Evolutionary conservation across 2,888 invertebrate species (phyloP).

Genomic region (Shargacucullia verbasci): DNA sequence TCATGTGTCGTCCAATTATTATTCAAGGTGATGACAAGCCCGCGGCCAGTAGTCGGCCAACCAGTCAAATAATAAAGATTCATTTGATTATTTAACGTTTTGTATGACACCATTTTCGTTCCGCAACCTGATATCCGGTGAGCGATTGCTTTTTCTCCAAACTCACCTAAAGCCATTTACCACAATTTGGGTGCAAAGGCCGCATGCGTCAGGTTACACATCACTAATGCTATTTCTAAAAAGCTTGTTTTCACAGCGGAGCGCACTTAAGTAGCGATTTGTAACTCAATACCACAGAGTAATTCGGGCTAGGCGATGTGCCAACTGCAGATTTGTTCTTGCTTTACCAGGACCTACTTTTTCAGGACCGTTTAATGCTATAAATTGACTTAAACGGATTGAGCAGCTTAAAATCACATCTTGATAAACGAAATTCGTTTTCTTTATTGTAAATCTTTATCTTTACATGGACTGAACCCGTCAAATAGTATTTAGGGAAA

Average conservation of each 20-base stretch:
- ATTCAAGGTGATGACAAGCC: constrained; percentile 67
- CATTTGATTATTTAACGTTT: constrained; percentile 59
- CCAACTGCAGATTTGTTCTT: constrained; percentile 70
- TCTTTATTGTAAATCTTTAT: constrained; percentile 28
- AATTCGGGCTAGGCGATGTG: constrained; percentile 79
- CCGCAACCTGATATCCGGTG: constrained; percentile 67
- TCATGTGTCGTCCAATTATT: constrained; percentile 67
- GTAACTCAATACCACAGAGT: constrained; percentile 77
- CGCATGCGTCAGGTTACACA: constrained; percentile 75
- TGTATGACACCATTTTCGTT: constrained; percentile 51
- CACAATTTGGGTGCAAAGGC: constrained; percentile 84
- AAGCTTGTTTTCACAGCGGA: constrained; percentile 86
- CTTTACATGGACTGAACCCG: constrained; percentile 34
- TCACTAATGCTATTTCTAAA: constrained; percentile 85
- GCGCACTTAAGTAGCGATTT: constrained; percentile 84
- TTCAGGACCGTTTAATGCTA: constrained; percentile 39
- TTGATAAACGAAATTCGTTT: constrained; percentile 18
- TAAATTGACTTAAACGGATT: constrained; percentile 41
- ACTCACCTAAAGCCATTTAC: constrained; percentile 85
- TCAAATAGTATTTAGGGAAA: constrained; percentile 62
- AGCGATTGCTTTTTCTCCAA: constrained; percentile 80
- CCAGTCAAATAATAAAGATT: constrained; percentile 53
- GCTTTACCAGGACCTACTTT: too few species aligned
- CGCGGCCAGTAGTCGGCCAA: constrained; percentile 50
- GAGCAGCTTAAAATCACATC: constrained; percentile 22